Evolutionary conservation across 2,888 invertebrate genomes (phyloP).

Genomic region (Priocnemis perturbator): DNA sequence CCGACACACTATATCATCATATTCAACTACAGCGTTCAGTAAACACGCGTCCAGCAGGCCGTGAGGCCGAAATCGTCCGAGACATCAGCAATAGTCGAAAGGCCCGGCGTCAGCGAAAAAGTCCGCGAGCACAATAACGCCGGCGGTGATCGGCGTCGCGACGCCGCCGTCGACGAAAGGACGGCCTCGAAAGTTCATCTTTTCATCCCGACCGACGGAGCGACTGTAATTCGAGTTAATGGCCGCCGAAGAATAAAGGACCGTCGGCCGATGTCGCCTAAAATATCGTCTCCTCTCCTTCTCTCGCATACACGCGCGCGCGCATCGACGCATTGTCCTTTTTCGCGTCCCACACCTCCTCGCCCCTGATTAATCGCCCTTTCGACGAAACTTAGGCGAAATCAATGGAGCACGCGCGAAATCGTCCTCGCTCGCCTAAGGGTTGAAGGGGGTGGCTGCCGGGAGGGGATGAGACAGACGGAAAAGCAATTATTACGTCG

Average conservation of each 20-base stretch:
- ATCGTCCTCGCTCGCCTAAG: conserved; percentile 3
- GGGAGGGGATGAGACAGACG: too few species aligned
- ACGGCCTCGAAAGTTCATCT: conserved; percentile 44
- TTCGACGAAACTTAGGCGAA: conserved; percentile 44
- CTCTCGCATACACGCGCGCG: not conserved
- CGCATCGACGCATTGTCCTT: not conserved
- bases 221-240: conserved; percentile 60
- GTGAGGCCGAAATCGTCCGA: too few species aligned
- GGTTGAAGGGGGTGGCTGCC: too few species aligned
- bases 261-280: conserved; percentile 45
- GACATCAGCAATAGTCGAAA: too few species aligned
- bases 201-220: conserved; percentile 48
- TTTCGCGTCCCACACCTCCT: not conserved
- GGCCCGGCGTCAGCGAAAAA: too few species aligned
- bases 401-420: conserved; percentile 50
- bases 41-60: too few species aligned
- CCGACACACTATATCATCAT: too few species aligned
- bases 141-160: conserved; percentile 11
- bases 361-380: conserved; percentile 52
- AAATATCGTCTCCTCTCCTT: conserved; percentile 41
- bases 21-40: too few species aligned
- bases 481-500: too few species aligned
- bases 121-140: too few species aligned
- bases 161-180: conserved; percentile 21
- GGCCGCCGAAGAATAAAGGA: conserved; percentile 53